These are phyloP conservation scores for Noctuana brunneofusca DNA, from an alignment of 2,888 invertebrate species.

Conservation along the genomic window DNA sequence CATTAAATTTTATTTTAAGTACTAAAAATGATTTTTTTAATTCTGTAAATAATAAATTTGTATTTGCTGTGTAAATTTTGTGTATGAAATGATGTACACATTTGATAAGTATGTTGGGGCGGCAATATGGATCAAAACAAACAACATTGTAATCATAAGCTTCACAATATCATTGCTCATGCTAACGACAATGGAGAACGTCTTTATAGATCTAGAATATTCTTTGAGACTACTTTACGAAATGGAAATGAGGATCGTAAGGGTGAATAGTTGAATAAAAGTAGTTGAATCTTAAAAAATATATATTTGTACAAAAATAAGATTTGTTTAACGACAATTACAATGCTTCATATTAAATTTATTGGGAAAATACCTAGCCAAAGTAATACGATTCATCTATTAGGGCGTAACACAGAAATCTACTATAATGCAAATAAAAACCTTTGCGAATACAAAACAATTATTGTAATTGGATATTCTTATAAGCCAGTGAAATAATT, in stretches of 20 bases:
- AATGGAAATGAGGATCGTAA: slow-evolving; percentile 17
- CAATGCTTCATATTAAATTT: slow-evolving; percentile 11
- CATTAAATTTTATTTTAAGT: no score
- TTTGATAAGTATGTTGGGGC: not conserved
- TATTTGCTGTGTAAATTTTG: no score
- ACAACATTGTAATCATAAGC: slow-evolving; percentile 4
- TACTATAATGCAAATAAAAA: slow-evolving; percentile 22
- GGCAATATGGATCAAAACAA: slow-evolving; percentile 17
- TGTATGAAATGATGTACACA: not conserved
- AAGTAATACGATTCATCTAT: slow-evolving; percentile 20
- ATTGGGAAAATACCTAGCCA: slow-evolving; percentile 17
- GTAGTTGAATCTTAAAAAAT: slow-evolving; percentile 34
- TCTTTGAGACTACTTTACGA: slow-evolving; percentile 46
- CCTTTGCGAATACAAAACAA: slow-evolving; percentile 27
- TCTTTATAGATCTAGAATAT: slow-evolving; percentile 62
- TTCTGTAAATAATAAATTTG: no score
- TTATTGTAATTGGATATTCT: slow-evolving; percentile 10
- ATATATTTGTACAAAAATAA: slow-evolving; percentile 37
- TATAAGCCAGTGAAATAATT: slow-evolving; percentile 27
- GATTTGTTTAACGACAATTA: slow-evolving; percentile 13
- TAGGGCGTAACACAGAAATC: slow-evolving; percentile 23
- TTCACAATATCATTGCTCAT: slow-evolving; percentile 15
- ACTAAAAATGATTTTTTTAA: no score
- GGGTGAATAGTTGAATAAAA: slow-evolving; percentile 45
- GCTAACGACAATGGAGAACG: slow-evolving; percentile 39